These are phyloP conservation scores for Pammene aurita DNA, from an alignment of 2,888 invertebrate genomes.

Conservation along the genomic window DNA sequence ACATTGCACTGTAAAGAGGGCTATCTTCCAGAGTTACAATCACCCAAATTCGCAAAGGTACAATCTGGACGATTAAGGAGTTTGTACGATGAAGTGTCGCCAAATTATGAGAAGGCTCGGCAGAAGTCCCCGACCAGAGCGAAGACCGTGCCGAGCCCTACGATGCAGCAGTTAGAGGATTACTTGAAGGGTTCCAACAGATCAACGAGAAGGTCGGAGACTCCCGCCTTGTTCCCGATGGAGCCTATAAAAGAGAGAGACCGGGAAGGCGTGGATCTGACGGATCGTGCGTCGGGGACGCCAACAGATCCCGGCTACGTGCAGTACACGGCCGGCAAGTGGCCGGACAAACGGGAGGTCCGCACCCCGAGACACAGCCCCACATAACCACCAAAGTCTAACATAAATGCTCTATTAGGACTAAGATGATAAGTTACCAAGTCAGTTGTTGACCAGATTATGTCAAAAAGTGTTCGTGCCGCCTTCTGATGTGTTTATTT, in stretches of 20 bases:
- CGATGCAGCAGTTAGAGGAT: conserved; percentile 78
- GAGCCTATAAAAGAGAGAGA: conserved; percentile 78
- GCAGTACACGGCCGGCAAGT: conserved; percentile 87
- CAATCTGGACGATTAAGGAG: conserved; percentile 68
- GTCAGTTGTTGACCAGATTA: conserved; percentile 12
- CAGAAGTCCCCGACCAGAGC: conserved; percentile 69
- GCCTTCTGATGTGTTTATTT: conserved; percentile 28
- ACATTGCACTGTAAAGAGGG: conserved; percentile 70
- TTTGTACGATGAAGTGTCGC: conserved; percentile 71
- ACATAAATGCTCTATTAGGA: conserved; percentile 24
- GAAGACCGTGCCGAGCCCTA: conserved; percentile 72
- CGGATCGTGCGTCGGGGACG: conserved; percentile 82
- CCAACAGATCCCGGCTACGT: conserved; percentile 90
- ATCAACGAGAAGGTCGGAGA: conserved; percentile 64
- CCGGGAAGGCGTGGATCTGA: conserved; percentile 60
- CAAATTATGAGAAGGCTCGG: conserved; percentile 64
- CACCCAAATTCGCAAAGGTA: conserved; percentile 77
- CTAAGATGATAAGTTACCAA: conserved; percentile 19
- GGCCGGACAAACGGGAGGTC: conserved; percentile 82
- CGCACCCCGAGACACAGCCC: conserved; percentile 85
- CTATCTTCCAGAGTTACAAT: conserved; percentile 76
- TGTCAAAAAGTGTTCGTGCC: not conserved
- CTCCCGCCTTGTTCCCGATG: conserved; percentile 79
- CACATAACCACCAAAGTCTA: conserved; percentile 54
- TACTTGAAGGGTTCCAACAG: conserved; percentile 70